A percentile compares a stretch with the other conserved stretches of the same genome.
Evolutionary conservation across 2,797 vertebrate genomes (phyloP).

Genomic region (Clamator glandarius): DNA sequence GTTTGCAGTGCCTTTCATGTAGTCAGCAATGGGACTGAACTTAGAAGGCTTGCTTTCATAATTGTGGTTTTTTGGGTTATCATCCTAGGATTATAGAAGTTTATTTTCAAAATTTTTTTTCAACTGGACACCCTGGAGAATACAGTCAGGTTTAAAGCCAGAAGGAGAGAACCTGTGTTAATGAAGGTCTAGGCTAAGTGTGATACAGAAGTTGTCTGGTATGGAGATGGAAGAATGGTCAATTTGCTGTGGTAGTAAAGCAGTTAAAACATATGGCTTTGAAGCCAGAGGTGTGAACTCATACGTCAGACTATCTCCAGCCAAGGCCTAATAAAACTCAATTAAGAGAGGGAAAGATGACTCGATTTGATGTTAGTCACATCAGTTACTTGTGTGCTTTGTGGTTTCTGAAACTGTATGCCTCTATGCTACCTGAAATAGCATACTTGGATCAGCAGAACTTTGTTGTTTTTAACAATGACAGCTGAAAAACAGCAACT

Average conservation of each 20-base stretch:
- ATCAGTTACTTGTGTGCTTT: neutral
- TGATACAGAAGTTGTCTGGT: neutral
- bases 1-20: neutral
- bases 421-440: neutral
- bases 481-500: neutral
- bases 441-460: neutral
- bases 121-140: neutral
- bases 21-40: neutral
- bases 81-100: neutral
- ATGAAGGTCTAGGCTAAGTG: neutral
- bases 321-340: neutral
- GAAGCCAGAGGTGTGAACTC: neutral
- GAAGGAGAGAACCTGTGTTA: neutral
- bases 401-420: rapidly evolving
- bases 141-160: neutral
- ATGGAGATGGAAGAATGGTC: neutral
- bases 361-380: neutral
- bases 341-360: neutral
- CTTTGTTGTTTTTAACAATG: neutral
- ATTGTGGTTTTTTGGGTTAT: neutral
- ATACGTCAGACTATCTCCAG: neutral
- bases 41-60: neutral
- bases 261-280: neutral
- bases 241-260: neutral
- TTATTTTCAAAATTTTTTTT: neutral